Conservation (phyloP, 2,113 vertebrate genomes). For the Dicrurus megarhynchus region DNA sequence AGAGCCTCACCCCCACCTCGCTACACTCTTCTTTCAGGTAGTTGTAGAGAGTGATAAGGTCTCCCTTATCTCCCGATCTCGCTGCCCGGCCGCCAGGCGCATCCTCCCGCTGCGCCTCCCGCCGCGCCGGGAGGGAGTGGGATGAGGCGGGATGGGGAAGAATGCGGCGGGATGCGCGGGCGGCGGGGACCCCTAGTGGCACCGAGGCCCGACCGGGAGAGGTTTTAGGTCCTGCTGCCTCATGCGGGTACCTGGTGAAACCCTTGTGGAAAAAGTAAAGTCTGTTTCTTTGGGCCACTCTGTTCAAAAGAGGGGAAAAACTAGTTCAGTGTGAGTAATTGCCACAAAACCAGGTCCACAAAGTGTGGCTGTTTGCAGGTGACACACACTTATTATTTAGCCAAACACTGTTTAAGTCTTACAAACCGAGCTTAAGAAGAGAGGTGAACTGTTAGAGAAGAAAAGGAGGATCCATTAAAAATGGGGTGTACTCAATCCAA, state of each 20-base stretch:
- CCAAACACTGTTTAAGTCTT: not conserved
- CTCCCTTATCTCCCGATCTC: not conserved
- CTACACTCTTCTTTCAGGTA: not conserved
- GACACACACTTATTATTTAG: not conserved
- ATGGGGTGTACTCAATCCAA: rapidly evolving
- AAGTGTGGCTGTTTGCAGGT: not conserved
- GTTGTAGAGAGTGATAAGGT: not conserved
- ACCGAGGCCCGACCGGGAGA: not conserved
- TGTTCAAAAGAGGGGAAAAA: not conserved
- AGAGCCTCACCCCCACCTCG: not conserved
- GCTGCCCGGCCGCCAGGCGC: not conserved
- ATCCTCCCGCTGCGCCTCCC: not conserved
- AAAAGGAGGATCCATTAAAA: not conserved
- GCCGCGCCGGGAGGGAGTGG: not conserved
- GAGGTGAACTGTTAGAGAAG: not conserved
- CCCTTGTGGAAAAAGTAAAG: not conserved
- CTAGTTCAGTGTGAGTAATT: not conserved
- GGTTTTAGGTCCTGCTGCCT: not conserved
- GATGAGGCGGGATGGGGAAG: not conserved
- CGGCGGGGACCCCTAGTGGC: not conserved
- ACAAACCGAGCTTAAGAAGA: not conserved
- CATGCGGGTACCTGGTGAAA: not conserved
- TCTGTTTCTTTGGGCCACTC: not conserved
- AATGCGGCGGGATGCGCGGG: not conserved
- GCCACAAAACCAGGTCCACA: not conserved